Base-by-base conservation (phyloP, 2,797 vertebrate genomes). In the Mastacembelus armatus region DNA sequence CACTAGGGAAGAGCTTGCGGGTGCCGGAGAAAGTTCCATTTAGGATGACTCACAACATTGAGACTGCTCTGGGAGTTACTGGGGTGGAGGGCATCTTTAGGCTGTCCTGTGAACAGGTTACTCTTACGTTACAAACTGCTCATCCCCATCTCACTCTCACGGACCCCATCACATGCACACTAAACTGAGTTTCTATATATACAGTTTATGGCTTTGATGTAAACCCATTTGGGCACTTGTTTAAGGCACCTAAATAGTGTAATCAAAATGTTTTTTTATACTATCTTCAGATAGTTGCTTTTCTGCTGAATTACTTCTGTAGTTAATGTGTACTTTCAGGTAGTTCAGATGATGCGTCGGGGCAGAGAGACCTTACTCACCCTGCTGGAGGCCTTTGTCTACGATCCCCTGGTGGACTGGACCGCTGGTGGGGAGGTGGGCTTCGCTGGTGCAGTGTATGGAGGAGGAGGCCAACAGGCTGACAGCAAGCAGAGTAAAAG, bases 21-120 rank as follows among this genome's bases (percentile, higher is more conserved):
- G 98, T 99, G n/a, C 98, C 98, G 2, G 98, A 99, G 87, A 99
- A 98, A 87, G 98, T 99, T 29, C 98, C 98, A 0, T 99, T 99
- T 90, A 95, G 98, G 59, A 99, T 99, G 98, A 99, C 98, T 0
- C 98, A 99, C 85, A 99, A 99, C 79, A 99, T 99, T 24, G 97
- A 98, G 89, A 95, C 95, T 0, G 98, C 98, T 0, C 91, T 99
- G 54, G 98, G 98, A 66, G 98, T 98, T 40, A 98, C 97, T 0
- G 98, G 97, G 66, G 98, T 99, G 27, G 98, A 99, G 87, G 98
- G 98, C 16, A 96, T 99, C 83, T 99, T 99, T 88, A 95, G 96
- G 71, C 95, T 99, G 73, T 99, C 97, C 19, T 99, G 98, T 91
- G 98, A 99, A 71, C 97, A 99, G 96, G 98, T 98, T 0, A 65